These are phyloP conservation scores for Nicator chloris DNA, from an alignment of 2,113 vertebrate species.

Conservation along the genomic window DNA sequence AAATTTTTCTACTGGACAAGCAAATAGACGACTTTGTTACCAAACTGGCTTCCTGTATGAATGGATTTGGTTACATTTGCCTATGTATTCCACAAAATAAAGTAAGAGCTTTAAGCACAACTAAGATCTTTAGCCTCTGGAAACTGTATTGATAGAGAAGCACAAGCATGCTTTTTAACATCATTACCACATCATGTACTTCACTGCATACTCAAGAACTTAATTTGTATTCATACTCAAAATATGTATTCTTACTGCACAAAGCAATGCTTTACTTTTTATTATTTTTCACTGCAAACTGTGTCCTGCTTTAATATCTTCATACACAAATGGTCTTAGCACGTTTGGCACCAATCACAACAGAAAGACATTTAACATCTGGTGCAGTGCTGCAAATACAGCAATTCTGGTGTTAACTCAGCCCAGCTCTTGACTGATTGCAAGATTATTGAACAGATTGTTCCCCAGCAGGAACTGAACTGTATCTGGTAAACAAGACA, in stretches of 20 bases:
- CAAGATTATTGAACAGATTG: conserved; percentile 34
- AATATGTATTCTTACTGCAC: neutral
- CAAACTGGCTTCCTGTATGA: neutral
- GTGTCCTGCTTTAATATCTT: neutral
- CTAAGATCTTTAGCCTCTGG: neutral
- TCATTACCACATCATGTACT: neutral
- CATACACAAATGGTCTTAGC: neutral
- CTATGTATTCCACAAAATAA: neutral
- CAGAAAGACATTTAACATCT: conserved; percentile 12
- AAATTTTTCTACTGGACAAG: neutral
- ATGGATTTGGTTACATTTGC: neutral
- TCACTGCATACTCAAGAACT: neutral
- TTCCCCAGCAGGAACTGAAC: conserved; percentile 19
- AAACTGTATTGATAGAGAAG: neutral
- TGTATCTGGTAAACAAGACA: conserved; percentile 35
- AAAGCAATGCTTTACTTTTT: neutral
- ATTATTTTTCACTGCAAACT: neutral
- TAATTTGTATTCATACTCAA: neutral
- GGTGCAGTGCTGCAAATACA: neutral
- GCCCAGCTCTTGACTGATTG: neutral
- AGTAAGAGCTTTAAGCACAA: neutral
- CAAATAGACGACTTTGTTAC: neutral
- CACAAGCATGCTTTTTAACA: neutral
- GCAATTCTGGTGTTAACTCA: conserved; percentile 9
- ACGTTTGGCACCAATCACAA: neutral